A percentile compares a stretch with the other conserved stretches of the same genome.
Evolutionary conservation across 2,888 invertebrate species (phyloP).

Genomic region (Eristalis pertinax): DNA sequence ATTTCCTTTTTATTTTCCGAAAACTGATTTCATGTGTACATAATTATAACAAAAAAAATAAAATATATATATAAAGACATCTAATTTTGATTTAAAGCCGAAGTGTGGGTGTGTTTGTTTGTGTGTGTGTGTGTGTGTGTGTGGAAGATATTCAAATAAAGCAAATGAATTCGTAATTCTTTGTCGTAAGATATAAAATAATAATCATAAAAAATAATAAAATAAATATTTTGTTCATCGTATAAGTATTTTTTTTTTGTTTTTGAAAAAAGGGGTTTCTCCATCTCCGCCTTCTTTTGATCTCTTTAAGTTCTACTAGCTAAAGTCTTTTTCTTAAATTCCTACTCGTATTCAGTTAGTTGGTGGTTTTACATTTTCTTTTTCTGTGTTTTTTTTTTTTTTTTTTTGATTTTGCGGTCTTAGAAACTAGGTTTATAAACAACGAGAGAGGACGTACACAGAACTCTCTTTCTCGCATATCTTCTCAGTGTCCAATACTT

Average conservation of each 20-base stretch:
- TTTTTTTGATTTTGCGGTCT: constrained; percentile 22
- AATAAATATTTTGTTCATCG: constrained; percentile 64
- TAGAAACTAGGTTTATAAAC: constrained; percentile 50
- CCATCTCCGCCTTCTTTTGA: background rate
- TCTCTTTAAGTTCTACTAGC: constrained; percentile 7
- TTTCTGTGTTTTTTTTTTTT: constrained; percentile 24
- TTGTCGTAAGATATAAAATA: constrained; percentile 26
- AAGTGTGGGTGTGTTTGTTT: too few species aligned
- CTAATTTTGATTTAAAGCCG: constrained; percentile 67
- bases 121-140: background rate
- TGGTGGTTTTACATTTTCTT: constrained; percentile 62
- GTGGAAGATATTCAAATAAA: constrained; percentile 30
- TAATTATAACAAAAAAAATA: background rate
- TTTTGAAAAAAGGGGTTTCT: background rate
- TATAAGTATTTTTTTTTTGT: background rate
- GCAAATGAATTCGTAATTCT: constrained; percentile 33
- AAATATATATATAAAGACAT: constrained; percentile 32
- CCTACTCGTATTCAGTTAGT: constrained; percentile 68
- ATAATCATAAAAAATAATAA: constrained; percentile 30
- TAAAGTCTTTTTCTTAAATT: constrained; percentile 62
- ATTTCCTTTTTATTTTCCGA: constrained; percentile 31
- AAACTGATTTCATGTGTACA: background rate
- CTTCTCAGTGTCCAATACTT: constrained; percentile 23
- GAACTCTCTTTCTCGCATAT: background rate
- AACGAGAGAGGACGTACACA: constrained; percentile 20